Evolutionary conservation across 1,140 invertebrate genomes (phyloP).

Genomic region (Drepana arcuata): DNA sequence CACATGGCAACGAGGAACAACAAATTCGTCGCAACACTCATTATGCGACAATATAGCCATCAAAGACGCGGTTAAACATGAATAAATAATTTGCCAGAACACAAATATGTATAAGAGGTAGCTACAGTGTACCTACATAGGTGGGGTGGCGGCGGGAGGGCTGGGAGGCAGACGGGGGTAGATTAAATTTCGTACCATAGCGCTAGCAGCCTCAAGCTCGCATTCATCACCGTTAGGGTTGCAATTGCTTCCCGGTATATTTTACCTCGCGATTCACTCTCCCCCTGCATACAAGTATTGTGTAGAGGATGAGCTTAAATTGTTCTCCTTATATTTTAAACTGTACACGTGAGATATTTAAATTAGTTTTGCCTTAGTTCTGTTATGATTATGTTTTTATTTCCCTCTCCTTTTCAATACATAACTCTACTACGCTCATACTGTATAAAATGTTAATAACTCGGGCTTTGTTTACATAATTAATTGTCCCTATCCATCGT

Average conservation of each 20-base stretch:
- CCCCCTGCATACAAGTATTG: no score
- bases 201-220: slow-evolving; percentile 40
- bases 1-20: slow-evolving; percentile 45
- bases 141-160: slow-evolving; percentile 13
- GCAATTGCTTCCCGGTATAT: slow-evolving; percentile 39
- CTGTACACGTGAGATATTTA: no score
- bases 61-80: slow-evolving; percentile 15
- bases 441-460: no score
- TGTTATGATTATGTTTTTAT: no score
- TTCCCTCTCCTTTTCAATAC: no score
- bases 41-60: slow-evolving; percentile 11
- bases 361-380: no score
- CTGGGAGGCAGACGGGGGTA: slow-evolving; percentile 45
- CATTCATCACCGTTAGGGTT: slow-evolving; percentile 56
- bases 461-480: no score
- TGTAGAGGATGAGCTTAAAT: no score
- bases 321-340: no score
- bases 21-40: slow-evolving; percentile 21
- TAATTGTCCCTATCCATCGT: no score
- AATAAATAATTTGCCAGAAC: slow-evolving; percentile 25
- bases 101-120: slow-evolving; percentile 5
- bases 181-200: slow-evolving; percentile 61
- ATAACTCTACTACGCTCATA: no score
- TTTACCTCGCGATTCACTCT: slow-evolving; percentile 14
- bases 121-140: slow-evolving; percentile 8